These are phyloP conservation scores for Idaea biselata DNA, from an alignment of 2,888 invertebrate species.

Conservation along the genomic window DNA sequence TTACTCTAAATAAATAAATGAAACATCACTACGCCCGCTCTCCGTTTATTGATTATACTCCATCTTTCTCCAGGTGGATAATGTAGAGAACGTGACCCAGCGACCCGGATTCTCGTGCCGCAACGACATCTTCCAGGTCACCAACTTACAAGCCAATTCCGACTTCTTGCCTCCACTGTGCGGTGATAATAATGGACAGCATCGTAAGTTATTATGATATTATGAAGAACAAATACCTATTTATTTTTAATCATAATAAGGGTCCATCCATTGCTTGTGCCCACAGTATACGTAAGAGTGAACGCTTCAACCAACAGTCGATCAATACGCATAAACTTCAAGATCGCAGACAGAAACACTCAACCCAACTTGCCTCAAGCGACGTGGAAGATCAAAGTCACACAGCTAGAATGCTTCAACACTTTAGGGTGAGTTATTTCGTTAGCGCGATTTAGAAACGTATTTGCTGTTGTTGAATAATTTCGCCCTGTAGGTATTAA, in stretches of 20 bases:
- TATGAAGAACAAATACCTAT: too few species aligned
- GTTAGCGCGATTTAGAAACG: too few species aligned
- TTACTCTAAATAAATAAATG: too few species aligned
- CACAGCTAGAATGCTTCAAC: slow-evolving; percentile 82
- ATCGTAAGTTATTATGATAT: slow-evolving; percentile 61
- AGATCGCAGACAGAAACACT: slow-evolving; percentile 66
- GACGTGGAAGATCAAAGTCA: slow-evolving; percentile 82
- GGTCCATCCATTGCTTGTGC: neutral
- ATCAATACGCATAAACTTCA: slow-evolving; percentile 70
- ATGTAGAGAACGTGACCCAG: slow-evolving; percentile 69
- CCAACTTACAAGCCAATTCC: slow-evolving; percentile 72
- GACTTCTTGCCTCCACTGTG: slow-evolving; percentile 78
- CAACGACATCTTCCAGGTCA: slow-evolving; percentile 76
- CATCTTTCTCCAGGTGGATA: slow-evolving; percentile 49
- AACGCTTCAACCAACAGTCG: slow-evolving; percentile 70
- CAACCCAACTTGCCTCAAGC: slow-evolving; percentile 71
- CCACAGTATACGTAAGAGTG: slow-evolving; percentile 72
- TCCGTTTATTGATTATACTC: too few species aligned
- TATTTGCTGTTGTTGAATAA: too few species aligned
- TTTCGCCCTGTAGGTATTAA: neutral
- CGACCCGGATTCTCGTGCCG: slow-evolving; percentile 71
- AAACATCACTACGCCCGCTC: too few species aligned
- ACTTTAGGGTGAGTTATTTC: slow-evolving; percentile 58
- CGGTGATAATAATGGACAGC: slow-evolving; percentile 83
- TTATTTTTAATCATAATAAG: too few species aligned